Evolutionary conservation across 2,888 invertebrate species (phyloP).

Genomic region (Cephus pulcher): DNA sequence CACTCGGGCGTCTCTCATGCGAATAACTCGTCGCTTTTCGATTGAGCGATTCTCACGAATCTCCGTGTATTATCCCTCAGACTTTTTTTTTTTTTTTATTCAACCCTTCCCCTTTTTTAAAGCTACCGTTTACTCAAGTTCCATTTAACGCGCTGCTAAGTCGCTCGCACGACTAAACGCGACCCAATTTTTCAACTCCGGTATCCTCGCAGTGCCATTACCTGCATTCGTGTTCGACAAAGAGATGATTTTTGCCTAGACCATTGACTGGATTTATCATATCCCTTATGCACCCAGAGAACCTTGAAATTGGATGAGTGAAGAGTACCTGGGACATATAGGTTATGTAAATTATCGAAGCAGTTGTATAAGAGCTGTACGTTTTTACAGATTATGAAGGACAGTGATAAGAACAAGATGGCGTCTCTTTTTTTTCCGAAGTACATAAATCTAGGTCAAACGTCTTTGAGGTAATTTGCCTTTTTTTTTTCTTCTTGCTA

Average conservation of each 20-base stretch:
- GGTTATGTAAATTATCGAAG: not conserved
- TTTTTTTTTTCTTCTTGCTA: not conserved
- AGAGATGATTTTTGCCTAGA: not conserved
- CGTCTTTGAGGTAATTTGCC: not conserved
- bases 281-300: no score
- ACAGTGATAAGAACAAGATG: not conserved
- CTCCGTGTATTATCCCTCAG: not conserved
- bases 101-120: not conserved
- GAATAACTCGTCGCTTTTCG: not conserved
- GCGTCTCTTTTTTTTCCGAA: not conserved
- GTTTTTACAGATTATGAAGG: not conserved
- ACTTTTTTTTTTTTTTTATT: not conserved
- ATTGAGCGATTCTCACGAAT: not conserved
- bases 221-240: not conserved
- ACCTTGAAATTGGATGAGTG: not conserved
- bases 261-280: no score
- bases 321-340: not conserved
- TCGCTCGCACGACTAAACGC: not conserved
- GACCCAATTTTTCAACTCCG: not conserved
- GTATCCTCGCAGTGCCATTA: not conserved
- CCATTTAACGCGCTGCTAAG: not conserved
- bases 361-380: not conserved
- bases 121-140: not conserved
- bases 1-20: not conserved
- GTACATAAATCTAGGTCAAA: not conserved